These are phyloP conservation scores for Prosopocoilus inquinatus DNA, from an alignment of 2,888 invertebrate genomes.

Conservation along the genomic window DNA sequence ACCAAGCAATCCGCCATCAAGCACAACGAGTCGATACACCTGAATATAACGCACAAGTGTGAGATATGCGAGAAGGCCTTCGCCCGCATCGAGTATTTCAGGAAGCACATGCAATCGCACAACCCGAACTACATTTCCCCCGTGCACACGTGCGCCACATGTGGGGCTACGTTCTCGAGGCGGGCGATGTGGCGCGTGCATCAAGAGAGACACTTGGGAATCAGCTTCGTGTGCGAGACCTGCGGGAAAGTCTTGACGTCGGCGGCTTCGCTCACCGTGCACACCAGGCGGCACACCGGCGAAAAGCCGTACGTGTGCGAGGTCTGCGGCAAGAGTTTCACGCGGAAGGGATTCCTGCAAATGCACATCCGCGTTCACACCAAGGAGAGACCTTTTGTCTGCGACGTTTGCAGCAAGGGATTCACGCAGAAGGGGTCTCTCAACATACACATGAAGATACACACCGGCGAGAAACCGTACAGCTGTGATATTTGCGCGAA, in stretches of 20 bases:
- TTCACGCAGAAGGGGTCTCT: conserved; percentile 52
- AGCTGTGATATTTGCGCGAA: conserved; percentile 69
- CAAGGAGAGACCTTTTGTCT: conserved; percentile 19
- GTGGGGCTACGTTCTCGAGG: conserved; percentile 7
- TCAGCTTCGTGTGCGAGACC: conserved; percentile 17
- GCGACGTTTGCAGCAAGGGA: conserved; percentile 18
- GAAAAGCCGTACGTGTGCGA: conserved; percentile 52
- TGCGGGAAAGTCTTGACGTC: conserved; percentile 22
- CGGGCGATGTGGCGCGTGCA: not conserved
- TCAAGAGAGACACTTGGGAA: conserved; percentile 8
- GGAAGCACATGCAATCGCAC: conserved; percentile 6
- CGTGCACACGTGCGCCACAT: conserved; percentile 6
- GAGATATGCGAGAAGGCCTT: conserved; percentile 48
- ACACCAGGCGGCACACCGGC: conserved; percentile 52
- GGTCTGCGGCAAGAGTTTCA: conserved; percentile 19
- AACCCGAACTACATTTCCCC: not conserved
- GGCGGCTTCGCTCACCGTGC: conserved; percentile 61
- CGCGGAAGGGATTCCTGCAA: conserved; percentile 10
- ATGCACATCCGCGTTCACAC: conserved; percentile 24
- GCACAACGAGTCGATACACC: conserved; percentile 9
- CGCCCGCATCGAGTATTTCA: conserved; percentile 38
- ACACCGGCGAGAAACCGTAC: conserved; percentile 63
- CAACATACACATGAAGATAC: conserved; percentile 72
- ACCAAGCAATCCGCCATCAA: not conserved
- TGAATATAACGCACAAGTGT: conserved; percentile 32